Percentiles rank a stretch among this genome's conserved stretches.
phyloP scores from a whole-genome alignment of 1,140 invertebrate species.

The Rhopalosiphum maidis region DNA sequence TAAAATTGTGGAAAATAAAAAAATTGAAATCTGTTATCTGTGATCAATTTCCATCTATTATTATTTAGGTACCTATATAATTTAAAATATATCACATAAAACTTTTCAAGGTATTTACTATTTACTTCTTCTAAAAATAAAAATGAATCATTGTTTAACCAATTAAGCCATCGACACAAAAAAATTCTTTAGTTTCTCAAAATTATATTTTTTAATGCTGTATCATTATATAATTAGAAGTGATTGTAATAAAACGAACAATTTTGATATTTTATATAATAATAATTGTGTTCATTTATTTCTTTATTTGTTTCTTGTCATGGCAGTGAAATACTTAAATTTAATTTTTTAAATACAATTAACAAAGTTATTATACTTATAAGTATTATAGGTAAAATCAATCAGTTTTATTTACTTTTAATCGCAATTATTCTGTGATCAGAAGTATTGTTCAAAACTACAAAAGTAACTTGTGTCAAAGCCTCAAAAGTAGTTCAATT shows the following conservation, averaged over 20 bases:
- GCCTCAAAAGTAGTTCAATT: background rate
- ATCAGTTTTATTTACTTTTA: background rate
- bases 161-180: background rate
- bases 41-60: too few species aligned
- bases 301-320: background rate
- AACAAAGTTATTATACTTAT: background rate
- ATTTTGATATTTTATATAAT: background rate
- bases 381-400: background rate
- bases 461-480: background rate
- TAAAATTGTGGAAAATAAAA: too few species aligned
- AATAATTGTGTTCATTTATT: background rate
- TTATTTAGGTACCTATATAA: too few species aligned
- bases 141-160: too few species aligned
- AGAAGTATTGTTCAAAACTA: background rate
- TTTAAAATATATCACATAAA: too few species aligned
- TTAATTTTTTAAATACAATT: background rate
- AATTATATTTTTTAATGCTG: background rate
- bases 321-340: background rate
- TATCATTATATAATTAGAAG: background rate
- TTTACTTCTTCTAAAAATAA: too few species aligned
- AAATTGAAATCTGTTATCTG: too few species aligned
- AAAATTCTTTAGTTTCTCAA: background rate
- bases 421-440: background rate
- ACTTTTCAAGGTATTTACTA: too few species aligned
- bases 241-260: background rate